Base-by-base conservation (phyloP, 2,113 vertebrate species). In the Muntiacus muntjak region DNA sequence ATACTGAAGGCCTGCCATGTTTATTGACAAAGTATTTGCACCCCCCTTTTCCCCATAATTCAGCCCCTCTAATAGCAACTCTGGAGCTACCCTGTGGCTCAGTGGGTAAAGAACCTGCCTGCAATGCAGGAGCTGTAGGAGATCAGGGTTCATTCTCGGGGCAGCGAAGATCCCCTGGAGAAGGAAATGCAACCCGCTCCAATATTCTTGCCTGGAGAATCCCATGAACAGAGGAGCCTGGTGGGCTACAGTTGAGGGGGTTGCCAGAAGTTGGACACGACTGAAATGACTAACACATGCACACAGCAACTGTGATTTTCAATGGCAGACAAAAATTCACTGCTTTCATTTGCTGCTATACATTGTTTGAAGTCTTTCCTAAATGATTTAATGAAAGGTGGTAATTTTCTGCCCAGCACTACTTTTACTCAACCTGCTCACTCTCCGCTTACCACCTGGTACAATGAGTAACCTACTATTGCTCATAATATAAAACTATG, bases 401-500 rank as follows among this genome's bases (percentile, higher is more conserved):
- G n/a, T 28, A 21, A 50, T 74, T 81, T 97, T 96, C 86, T 95
- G 91, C 45, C 45, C n/a, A 16, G 60, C 7, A 67, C 40, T 12
- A 17, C 71, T 58, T 94, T 60, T 57, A 28, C 36, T 58, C 78
- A 95, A 64, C 26, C 79, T n/a, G n/a, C 30, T 91, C 8, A 40
- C n/a, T 86, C 15, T 87, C 82, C 45, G 45, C 23, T 93, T 95
- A 13, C 6, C 79, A 71, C 55, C 57, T 84, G 74, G 62, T 43
- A 54, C 78, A 81, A 33, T 8, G n/a, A 43, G 89, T 79, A 84
- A 94, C 43, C 40, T 89, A 88, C 87, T 81, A 71, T 45, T 84
- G 43, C 92, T 98, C 45, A 62, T 87, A 64, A 84, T 47, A 13
- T 76, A 79, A 93, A 96, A 87, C 78, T 78, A 40, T 74, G 84